Base-by-base conservation (phyloP, 2,113 vertebrate species). In the Apaloderma vittatum region DNA sequence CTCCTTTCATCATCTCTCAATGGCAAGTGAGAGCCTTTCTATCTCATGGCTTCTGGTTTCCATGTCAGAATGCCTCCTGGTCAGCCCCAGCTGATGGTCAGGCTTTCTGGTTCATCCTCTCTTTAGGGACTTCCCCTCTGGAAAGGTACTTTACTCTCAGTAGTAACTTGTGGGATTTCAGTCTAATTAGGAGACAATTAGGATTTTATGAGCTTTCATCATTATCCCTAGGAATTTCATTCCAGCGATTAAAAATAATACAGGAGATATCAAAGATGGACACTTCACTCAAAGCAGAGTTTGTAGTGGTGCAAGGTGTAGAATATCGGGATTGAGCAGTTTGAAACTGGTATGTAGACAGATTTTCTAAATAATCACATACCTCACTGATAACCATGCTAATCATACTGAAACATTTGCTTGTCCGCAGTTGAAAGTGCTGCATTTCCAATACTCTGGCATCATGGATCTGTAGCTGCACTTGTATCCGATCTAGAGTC, bases 401-500 rank as follows among this genome's bases (percentile, higher is more conserved):
- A 55, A 63, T 75, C 57, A 67, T 45, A 45, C 32, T 45, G 40
- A 91, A 84, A 34, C 57, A 65, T 87, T 93, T 61, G 67, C 57
- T 84, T 92, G 29, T 71, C 76, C 87, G 80, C 74, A 93, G 48
- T 78, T 91, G 48, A 29, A 93, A 85, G 36, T 72, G 29, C 70
- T 91, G 27, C 48, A 40, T 94, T 91, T 93, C 90, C 87, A 88
- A 93, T 93, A 72, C 40, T 30, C 37, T 93, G 62, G 74, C 66
- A 85, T 91, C 62, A 32, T 3, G 32, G 63, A 36, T 88, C 73
- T 94, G 43, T 84, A 30, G 68, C 76, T 89, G 57, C 23, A 18
- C 61, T 94, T 78, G 29, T 67, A 86, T 86, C 85, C 74, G 79
- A 14, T 86, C 19, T 2, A 40, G 55, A 76, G 68, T 96, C 85